Conservation (phyloP, 2,888 invertebrate genomes). For the Conops quadrifasciatus region DNA sequence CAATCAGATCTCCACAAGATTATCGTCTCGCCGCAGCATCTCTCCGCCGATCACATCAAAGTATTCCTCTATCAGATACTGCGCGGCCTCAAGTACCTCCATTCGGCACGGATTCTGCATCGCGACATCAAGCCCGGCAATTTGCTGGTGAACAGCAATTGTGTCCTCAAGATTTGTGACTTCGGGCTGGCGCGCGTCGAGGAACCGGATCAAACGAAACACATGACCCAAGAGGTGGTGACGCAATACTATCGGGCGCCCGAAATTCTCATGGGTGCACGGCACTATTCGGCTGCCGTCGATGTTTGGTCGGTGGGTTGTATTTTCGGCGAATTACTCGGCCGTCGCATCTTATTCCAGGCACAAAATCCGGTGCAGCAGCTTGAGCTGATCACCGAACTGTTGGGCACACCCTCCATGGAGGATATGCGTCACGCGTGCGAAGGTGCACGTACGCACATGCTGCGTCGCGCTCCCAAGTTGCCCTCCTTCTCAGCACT, state of each 20-base stretch:
- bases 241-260: constrained; percentile 99
- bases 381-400: constrained; percentile 96
- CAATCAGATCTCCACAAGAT: constrained; percentile 99
- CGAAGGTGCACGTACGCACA: constrained; percentile 92
- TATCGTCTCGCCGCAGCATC: constrained; percentile 98
- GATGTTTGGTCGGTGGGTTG: constrained; percentile 99
- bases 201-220: constrained; percentile 90
- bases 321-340: constrained; percentile 97
- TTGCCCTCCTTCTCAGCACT: constrained; percentile 88
- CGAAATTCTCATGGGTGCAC: constrained; percentile 98
- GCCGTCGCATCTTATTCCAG: constrained; percentile 95
- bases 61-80: constrained; percentile 99
- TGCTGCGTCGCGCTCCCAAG: constrained; percentile 87
- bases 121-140: constrained; percentile 99
- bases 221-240: constrained; percentile 99
- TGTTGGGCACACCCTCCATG: constrained; percentile 93
- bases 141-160: constrained; percentile 98
- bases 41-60: constrained; percentile 99
- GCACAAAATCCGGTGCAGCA: constrained; percentile 98
- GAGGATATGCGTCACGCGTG: constrained; percentile 98
- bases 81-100: constrained; percentile 98
- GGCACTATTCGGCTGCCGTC: constrained; percentile 94
- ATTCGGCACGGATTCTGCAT: constrained; percentile 97
- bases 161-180: constrained; percentile 99
- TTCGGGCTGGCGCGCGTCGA: constrained; percentile 98